Base-by-base conservation (phyloP, 1,140 invertebrate genomes). In the Patella vulgata region DNA sequence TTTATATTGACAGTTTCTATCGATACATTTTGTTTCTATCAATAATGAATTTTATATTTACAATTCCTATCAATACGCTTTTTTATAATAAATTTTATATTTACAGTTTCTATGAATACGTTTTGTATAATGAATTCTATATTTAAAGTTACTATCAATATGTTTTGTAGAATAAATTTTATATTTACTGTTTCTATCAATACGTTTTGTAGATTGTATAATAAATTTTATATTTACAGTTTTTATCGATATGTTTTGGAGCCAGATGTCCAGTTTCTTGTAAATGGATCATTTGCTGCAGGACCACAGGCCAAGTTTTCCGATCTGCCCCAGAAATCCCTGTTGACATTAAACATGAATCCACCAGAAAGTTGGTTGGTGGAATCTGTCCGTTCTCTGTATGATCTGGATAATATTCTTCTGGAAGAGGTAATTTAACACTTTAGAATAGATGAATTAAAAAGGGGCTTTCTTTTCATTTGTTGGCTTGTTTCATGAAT, bases 291-390 rank as follows among this genome's bases (percentile, higher is more conserved):
- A n/a, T 51, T 73, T 36, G 59, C 67, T 0, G 36, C 63, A 17
- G 93, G 93, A 28, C 91, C 93, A 0, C 81, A 89, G 39, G 95
- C 95, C 0, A 89, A 89, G 47, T 99, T 99, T 84, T 88, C 89
- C 5, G 92, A 93, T 46, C 71, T 99, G 80, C 97, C 97, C 1
- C 90, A 91, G 63, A 93, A 94, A 57, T 93, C 96, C 39, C 84
- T 99, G 55, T 88, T 99, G n/a, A 99, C 97, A 0, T 89, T 98
- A 83, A 94, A 93, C 78, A 90, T 99, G 84, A 91, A 94, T 70
- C 92, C 97, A 31, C 96, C 97, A n/a, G 94, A 99, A 82, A 97
- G 98, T 85, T 99, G 97, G 98, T 87, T 99, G 68, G 95, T 99
- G 0, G 96, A 99, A 87, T 91, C 94, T 60, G 92, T 98, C 1